A percentile compares a stretch with the other conserved stretches of the same genome.
These are phyloP conservation scores for Orius laevigatus DNA, from an alignment of 1,140 invertebrate genomes.

Conservation along the genomic window DNA sequence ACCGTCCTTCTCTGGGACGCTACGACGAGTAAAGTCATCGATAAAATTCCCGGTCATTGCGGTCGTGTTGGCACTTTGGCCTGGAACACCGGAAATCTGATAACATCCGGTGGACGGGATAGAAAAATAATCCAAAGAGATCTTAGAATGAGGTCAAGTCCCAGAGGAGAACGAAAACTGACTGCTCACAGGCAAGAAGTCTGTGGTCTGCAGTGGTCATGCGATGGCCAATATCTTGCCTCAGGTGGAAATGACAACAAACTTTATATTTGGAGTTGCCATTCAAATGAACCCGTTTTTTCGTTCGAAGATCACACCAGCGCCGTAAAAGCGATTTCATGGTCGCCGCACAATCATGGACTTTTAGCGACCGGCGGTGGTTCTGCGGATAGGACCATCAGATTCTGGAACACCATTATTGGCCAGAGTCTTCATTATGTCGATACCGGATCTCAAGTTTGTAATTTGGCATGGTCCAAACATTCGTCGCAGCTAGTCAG, in stretches of 20 bases:
- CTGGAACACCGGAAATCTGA: slow-evolving; percentile 86
- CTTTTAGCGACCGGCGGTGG: slow-evolving; percentile 92
- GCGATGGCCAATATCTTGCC: slow-evolving; percentile 95
- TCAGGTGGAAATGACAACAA: slow-evolving; percentile 99
- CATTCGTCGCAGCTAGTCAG: slow-evolving; percentile 94
- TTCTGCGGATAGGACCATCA: slow-evolving; percentile 88
- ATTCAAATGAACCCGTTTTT: slow-evolving; percentile 74
- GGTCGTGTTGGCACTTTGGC: slow-evolving; percentile 88
- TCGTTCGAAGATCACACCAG: slow-evolving; percentile 95
- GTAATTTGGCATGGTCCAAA: slow-evolving; percentile 98
- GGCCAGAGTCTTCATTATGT: slow-evolving; percentile 96
- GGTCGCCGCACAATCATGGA: slow-evolving; percentile 98
- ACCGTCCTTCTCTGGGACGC: slow-evolving; percentile 96
- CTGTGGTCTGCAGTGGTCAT: slow-evolving; percentile 98
- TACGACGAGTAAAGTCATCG: slow-evolving; percentile 77
- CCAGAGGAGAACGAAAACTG: slow-evolving; percentile 55
- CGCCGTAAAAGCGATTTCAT: slow-evolving; percentile 97
- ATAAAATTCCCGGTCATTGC: slow-evolving; percentile 80
- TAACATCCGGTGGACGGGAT: slow-evolving; percentile 91
- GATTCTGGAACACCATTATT: slow-evolving; percentile 98
- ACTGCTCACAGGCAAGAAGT: slow-evolving; percentile 88
- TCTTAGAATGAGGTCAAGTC: slow-evolving; percentile 68
- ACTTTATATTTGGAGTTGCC: slow-evolving; percentile 93
- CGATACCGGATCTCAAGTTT: slow-evolving; percentile 87
- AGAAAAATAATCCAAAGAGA: slow-evolving; percentile 87